Evolutionary conservation across 2,113 vertebrate genomes (phyloP), one percentile per base, ranked within the genome.

Genomic region (Platysternon megacephalum): DNA sequence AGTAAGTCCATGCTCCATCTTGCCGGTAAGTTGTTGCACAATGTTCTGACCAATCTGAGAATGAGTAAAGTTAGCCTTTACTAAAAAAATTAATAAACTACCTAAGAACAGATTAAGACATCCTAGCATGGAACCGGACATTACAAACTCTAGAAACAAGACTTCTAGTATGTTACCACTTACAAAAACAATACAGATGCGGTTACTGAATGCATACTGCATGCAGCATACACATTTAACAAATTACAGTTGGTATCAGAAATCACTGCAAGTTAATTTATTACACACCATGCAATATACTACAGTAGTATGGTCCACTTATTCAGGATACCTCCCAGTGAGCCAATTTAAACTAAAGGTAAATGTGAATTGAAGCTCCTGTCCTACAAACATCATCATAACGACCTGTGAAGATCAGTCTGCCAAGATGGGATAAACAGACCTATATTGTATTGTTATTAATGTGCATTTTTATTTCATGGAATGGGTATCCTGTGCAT

Each of bases 41-140:
- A 92, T 98, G 98, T 79, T 88, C 97, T 8, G 98, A 98, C 99
- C 99, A 99, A 97, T 99, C 99, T 99, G 97, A 55, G 56, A 93
- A 95, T 91, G 90, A 1, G 5, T 26, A 82, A 2, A 44, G 72
- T 39, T 13, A 58, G 29, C 56, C 28, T 32, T 61, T 61, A 61
- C 28, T 61, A 32, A 46, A 65, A 46, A 65, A 86, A 86, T 61
- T 21, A 83, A 56, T 14, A 48, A 4, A 52, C 51, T 44, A 39
- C n/a, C 72, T 58, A 46, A 49, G 39, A 90, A 65, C 11, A 28
- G 17, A 93, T 61, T 35, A 74, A 72, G 56, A 39, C 79, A 82
- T 46, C 65, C 56, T 19, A 5, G 29, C 72, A 78, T 44, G 42
- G 24, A 2, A 46, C 8, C 80, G 17, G 80, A 61, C 5, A 55